Evolutionary conservation across 2,113 vertebrate species (phyloP), one percentile per base, ranked within the genome.

Genomic region (Myrmecophaga tridactyla): DNA sequence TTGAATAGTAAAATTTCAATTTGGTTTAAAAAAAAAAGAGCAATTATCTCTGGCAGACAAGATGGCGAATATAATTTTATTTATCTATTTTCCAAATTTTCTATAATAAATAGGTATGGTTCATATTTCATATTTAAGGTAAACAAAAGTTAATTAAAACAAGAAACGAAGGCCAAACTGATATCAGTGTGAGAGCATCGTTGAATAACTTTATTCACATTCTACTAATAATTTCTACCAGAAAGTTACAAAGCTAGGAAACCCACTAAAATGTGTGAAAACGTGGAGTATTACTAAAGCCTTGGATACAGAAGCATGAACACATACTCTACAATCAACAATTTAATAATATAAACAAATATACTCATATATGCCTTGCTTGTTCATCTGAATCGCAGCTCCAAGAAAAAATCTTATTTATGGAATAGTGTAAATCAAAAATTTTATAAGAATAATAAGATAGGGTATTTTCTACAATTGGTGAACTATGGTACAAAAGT

Each of bases 301-400:
- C 18, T 39, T 92, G 23, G 53, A 84, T 58, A 78, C 29, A 69
- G 17, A 94, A 76, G 34, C 17, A 95, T 46, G 53, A 84, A 67
- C 10, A 77, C 11, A 86, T 0, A 94, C 6, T 63, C 23, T 89
- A 83, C 9, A 92, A 73, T 78, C 34, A 92, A 73, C 34, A 89
- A 81, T 58, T 83, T 85, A 92, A 78, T 60, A 8, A 93, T 31
- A 78, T 51, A 86, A 95, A 76, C 15, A 94, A 94, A 94, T 27
- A 82, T 23, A 83, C 18, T 83, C n/a, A 62, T 10, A 46, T 21
- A 67, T 21, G 31, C 20, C 27, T 92, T 96, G 98, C 97, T 96
- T 98, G 98, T 98, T 98, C 98, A 98, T 70, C 97, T 97, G 98
- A 98, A 97, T 97, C 18, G 9, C 92, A 98, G 97, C 97, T 97